phyloP scores from a whole-genome alignment of 2,888 invertebrate genomes.

The Chrysomela aeneicollis region DNA sequence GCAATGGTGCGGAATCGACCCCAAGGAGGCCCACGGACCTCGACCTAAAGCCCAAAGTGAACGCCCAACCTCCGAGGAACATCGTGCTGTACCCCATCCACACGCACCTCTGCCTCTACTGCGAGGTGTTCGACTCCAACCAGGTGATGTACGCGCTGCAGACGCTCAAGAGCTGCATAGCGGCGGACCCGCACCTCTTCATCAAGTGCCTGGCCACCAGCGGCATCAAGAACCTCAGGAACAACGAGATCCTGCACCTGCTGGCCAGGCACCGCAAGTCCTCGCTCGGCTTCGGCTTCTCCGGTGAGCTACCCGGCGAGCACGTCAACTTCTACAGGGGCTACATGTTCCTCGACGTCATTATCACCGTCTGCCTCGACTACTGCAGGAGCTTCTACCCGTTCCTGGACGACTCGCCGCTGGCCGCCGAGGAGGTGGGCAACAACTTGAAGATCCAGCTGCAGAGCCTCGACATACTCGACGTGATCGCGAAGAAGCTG shows the following conservation, averaged over 20 bases:
- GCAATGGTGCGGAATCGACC: constrained; percentile 32
- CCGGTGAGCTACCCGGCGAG: constrained; percentile 70
- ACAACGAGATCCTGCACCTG: constrained; percentile 67
- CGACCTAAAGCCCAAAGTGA: constrained; percentile 51
- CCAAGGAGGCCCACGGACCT: constrained; percentile 48
- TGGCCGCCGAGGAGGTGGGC: constrained; percentile 71
- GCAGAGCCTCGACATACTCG: constrained; percentile 77
- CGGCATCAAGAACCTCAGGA: constrained; percentile 67
- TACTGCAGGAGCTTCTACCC: constrained; percentile 83
- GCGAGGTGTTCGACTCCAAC: constrained; percentile 79
- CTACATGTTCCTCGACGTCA: constrained; percentile 82
- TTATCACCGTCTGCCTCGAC: constrained; percentile 79
- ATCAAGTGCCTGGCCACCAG: constrained; percentile 80
- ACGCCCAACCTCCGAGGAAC: constrained; percentile 49
- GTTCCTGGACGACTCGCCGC: constrained; percentile 73
- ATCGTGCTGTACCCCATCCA: constrained; percentile 76
- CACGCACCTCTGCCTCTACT: constrained; percentile 84
- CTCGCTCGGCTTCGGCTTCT: constrained; percentile 76
- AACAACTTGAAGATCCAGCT: constrained; percentile 82
- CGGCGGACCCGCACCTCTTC: constrained; percentile 75
- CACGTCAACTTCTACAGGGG: constrained; percentile 75
- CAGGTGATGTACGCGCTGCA: constrained; percentile 78
- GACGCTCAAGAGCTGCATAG: constrained; percentile 76
- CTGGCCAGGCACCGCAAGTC: constrained; percentile 81
- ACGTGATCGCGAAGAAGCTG: constrained; percentile 75